Base-by-base conservation (phyloP, 2,113 vertebrate genomes). In the Panthera uncia region DNA sequence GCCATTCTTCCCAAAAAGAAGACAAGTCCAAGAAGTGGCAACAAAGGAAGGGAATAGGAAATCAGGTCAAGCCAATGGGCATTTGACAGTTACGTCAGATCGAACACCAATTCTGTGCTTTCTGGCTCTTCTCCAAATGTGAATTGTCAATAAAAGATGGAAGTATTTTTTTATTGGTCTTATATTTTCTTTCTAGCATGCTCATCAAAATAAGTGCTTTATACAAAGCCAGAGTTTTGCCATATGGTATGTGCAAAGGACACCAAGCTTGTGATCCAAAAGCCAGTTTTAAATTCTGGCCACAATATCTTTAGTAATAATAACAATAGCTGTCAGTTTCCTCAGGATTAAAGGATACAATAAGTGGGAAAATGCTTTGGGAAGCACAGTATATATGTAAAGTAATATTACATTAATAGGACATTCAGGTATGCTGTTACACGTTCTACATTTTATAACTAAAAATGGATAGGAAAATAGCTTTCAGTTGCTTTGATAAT, bases 1-100 rank as follows among this genome's bases (percentile, higher is more conserved):
- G 79, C 99, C 99, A 0, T 99, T 99, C 99, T 99, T 98, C 38
- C 95, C 25, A 73, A 12, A 6, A 33, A 84, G 29, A 78, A 92
- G 89, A 38, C 0, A 4, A 66, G 25, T 27, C 0, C 0, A 65
- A 21, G 71, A 23, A 94, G 71, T 94, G 31, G 63, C 63, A 3
- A 25, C 2, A 23, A 41, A 27, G 25, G 27, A 19, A 57, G n/a
- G 6, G 16, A 73, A 66, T 0, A 93, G 45, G 25, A 78, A 52
- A 81, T n/a, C 7, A 21, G 41, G 82, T 88, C 66, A 87, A 90
- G 48, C 29, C 41, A 79, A 4, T 7, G 2, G 63, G 79, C 65
- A 13, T 52, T 7, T 23, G 84, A 91, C 31, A 45, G 5, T 29
- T 65, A 48, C 0, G 2, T 27, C 33, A 48, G 41, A 36, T 12